Base-by-base conservation (phyloP, 2,888 invertebrate species). In the Cataglyphis albicans region DNA sequence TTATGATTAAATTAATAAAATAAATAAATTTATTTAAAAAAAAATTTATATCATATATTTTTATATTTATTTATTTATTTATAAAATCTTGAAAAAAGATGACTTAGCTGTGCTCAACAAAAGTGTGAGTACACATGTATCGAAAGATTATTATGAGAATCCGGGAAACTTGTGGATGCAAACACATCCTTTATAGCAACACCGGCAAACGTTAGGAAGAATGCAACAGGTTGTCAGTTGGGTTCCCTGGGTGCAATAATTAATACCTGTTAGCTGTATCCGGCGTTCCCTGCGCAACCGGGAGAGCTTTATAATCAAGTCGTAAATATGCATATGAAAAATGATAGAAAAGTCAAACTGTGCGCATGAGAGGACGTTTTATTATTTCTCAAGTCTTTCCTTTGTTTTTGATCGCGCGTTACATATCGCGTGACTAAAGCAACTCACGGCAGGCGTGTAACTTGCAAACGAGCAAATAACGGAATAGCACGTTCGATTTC, bases 211-310 rank as follows among this genome's bases (percentile, higher is more conserved):
- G n/a, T 55, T 44, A 81, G 41, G 72, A 67, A 82, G 81, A 67
- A 68, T 84, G 89, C 88, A 91, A 91, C 91, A 90, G 89, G 91
- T 91, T 89, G 90, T 81, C 84, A 81, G 89, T 83, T 85, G 57
- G 70, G 73, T 82, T 82, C 68, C 15, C 52, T 52, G 41, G 81
- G 48, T 84, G 55, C 81, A 75, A 80, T 92, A 90, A 91, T 92
- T 90, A 90, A 88, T 84, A 74, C 84, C 76, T 84, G 84, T 64
- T 48, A 82, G 72, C 68, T 84, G 81, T 86, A 84, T 83, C 84
- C 64, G 63, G 82, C 76, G 55, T 75, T 80, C 63, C 57, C 81
- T 29, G 55, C 80, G 57, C 76, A 32, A 67, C 82, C 68, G 75
- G 4, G 4, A 44, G 78, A 72, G 74, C 80, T 87, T 82, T 89